Conservation (phyloP, 1,140 invertebrate species). For the Lamellibrachia luymesi region DNA sequence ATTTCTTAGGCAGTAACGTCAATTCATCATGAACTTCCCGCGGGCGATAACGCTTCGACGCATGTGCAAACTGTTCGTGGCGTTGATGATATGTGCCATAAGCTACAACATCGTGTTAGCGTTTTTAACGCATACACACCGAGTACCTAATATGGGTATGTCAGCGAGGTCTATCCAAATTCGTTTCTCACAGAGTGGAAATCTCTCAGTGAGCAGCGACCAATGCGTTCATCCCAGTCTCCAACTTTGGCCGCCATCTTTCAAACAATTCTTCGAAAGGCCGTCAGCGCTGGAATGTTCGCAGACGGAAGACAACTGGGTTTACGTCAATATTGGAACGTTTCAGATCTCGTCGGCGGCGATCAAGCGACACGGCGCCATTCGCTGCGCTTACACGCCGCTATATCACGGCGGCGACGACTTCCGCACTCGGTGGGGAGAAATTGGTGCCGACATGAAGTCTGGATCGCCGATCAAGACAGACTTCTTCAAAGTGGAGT, state of each 20-base stretch:
- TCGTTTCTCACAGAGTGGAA: too few relatives aligned
- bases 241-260: not conserved
- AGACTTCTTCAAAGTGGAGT: constrained; percentile 19
- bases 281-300: constrained; percentile 10
- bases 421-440: not conserved
- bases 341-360: constrained; percentile 21
- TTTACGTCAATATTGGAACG: constrained; percentile 16
- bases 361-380: constrained; percentile 16
- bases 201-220: too few relatives aligned
- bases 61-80: too few relatives aligned
- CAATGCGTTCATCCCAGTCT: not conserved
- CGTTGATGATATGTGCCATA: too few relatives aligned
- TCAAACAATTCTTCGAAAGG: not conserved
- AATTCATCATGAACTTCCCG: too few relatives aligned
- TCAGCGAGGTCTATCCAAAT: too few relatives aligned
- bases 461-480: not conserved
- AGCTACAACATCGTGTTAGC: too few relatives aligned
- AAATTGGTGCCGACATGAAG: not conserved
- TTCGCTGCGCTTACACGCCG: constrained; percentile 15
- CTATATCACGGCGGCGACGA: not conserved
- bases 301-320: constrained; percentile 20
- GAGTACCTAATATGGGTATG: too few relatives aligned
- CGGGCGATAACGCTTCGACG: too few relatives aligned
- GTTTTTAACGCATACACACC: too few relatives aligned
- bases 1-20: too few relatives aligned